Evolutionary conservation across 1,140 invertebrate genomes (phyloP).

Genomic region (Cylas formicarius): DNA sequence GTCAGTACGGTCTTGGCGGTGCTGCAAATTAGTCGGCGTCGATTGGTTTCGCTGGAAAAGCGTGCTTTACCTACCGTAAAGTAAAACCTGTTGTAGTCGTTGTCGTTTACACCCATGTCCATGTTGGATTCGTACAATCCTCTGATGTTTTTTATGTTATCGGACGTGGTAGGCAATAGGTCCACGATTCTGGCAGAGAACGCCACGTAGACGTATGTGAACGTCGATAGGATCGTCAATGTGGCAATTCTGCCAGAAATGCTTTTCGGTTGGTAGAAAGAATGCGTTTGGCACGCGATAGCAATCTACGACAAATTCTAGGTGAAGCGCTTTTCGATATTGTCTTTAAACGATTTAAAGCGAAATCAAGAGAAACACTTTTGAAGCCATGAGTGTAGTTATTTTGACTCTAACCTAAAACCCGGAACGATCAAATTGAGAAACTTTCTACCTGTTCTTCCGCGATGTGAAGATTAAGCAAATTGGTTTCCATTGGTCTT

Average conservation of each 20-base stretch:
- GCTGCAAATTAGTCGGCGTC: constrained; percentile 19
- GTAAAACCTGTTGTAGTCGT: constrained; percentile 52
- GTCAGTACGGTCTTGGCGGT: constrained; percentile 44
- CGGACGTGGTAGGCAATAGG: constrained; percentile 44
- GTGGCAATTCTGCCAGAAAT: constrained; percentile 34
- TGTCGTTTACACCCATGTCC: constrained; percentile 49
- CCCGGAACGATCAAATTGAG: too few relatives aligned
- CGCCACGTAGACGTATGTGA: constrained; percentile 38
- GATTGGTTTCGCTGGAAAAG: neutral
- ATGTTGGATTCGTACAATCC: constrained; percentile 48
- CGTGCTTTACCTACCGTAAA: constrained; percentile 38
- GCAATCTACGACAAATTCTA: constrained; percentile 13
- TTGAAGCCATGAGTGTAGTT: too few relatives aligned
- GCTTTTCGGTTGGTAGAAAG: constrained; percentile 42
- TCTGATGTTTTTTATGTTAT: constrained; percentile 41
- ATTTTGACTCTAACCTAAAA: too few relatives aligned
- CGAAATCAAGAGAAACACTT: too few relatives aligned
- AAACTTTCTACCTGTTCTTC: too few relatives aligned
- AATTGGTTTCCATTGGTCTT: too few relatives aligned
- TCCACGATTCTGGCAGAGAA: constrained; percentile 43
- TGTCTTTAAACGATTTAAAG: neutral
- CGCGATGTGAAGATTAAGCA: too few relatives aligned
- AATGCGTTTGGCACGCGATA: constrained; percentile 14
- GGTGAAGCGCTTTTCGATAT: neutral
- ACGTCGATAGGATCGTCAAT: constrained; percentile 31